Evolutionary conservation across 2,888 invertebrate species (phyloP).

Genomic region (Chromoteleia sp.): DNA sequence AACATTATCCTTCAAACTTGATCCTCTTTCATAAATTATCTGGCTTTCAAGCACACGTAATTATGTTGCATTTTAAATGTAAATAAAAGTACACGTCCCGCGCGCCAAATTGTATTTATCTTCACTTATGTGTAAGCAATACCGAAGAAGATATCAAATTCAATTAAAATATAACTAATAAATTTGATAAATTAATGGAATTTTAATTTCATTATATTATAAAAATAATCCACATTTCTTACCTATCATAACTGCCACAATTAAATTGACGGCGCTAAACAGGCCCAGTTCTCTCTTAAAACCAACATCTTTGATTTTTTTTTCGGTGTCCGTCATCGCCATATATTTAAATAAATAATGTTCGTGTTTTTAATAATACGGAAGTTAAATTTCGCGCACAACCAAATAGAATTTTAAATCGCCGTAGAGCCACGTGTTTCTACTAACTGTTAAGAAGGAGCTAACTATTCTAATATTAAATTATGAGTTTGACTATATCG

Average conservation of each 20-base stretch:
- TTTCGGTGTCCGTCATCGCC: constrained; percentile 37
- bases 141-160: too few species aligned
- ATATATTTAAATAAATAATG: neutral
- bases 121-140: too few species aligned
- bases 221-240: constrained; percentile 42
- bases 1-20: too few species aligned
- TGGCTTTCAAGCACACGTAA: neutral
- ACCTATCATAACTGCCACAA: constrained; percentile 96
- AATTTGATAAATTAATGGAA: neutral
- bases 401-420: neutral
- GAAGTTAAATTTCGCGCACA: constrained; percentile 27
- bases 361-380: neutral
- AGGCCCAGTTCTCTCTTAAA: constrained; percentile 91
- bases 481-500: neutral
- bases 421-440: neutral
- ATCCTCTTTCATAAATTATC: neutral
- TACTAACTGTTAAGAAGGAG: neutral
- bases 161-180: neutral
- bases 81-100: constrained; percentile 4
- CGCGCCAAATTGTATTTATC: neutral
- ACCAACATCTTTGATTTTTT: constrained; percentile 83
- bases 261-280: constrained; percentile 92
- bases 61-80: neutral
- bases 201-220: too few species aligned
- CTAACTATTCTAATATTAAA: neutral